Base-by-base conservation (phyloP, 37 sponge, comb jelly and placozoan species). In the Haliclona indistincta region DNA sequence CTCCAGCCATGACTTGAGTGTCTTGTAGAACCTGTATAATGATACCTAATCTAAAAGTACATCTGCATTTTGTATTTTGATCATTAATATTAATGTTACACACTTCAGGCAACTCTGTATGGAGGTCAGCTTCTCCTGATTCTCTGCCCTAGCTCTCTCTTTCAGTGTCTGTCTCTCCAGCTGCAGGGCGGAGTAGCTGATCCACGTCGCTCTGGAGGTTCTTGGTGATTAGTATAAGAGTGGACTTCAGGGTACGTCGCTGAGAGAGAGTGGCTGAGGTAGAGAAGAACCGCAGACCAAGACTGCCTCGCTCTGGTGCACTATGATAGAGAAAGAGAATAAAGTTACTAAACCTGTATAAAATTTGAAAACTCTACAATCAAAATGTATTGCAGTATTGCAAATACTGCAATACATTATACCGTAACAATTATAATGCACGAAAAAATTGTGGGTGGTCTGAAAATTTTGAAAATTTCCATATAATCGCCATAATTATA, bases 1-100 rank as follows among this genome's bases (percentile, higher is more conserved):
- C 38, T 97, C 95, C 44, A 91, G 36, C 98, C 98, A 97, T 49
- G 85, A 63, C 22, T 62, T 52, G 35, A 88, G 73, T 0, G 83
- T 88, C 73, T 88, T 82, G 35, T 71, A 88, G 36, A 79, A 43
- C 44, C 92, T n/a, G 85, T 33, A 68, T 23, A 39, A 45, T 43
- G 1, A 8, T 36, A 43, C 37, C 36, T 47, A 2, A 61, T 64
- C 1, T 56, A 69, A 2, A 83, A 26, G 64, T 71, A 83, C 1
- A 20, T 20, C 38, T 58, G 37, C 4, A 63, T 30, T 33, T 11
- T 33, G 19, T 77, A 64, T 15, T 37, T 77, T 37, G 22, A 20
- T 60, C 7, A 60, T 60, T n/a, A 60, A 35, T 35, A 30, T 36
- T 64, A 8, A 35, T 23, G 26, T 26, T 36, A 35, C 39, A 23